Conservation (phyloP, 2,888 invertebrate species). For the Eupithecia subumbrata region DNA sequence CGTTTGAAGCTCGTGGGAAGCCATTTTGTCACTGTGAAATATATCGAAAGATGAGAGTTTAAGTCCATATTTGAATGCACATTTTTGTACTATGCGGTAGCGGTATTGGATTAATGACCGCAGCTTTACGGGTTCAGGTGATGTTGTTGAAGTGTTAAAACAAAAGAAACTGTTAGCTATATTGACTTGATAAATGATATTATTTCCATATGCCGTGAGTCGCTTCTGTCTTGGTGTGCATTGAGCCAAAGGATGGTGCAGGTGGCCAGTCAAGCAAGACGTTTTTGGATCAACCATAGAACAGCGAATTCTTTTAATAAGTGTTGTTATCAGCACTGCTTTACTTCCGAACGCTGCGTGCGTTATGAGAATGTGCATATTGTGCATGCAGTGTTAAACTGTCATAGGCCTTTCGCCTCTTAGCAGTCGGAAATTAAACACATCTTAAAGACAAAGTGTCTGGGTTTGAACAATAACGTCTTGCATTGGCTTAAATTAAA, state of each 20-base stretch:
- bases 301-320: neutral
- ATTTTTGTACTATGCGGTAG: no score
- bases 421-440: neutral
- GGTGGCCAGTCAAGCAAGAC: neutral
- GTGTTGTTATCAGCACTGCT: neutral
- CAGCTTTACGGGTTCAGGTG: neutral
- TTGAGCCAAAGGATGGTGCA: neutral
- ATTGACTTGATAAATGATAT: neutral
- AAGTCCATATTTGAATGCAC: no score
- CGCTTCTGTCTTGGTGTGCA: neutral
- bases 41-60: no score
- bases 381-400: neutral
- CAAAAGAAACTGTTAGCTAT: neutral
- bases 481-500: constrained; percentile 13
- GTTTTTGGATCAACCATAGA: neutral
- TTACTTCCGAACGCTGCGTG: neutral
- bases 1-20: no score
- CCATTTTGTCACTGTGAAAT: no score
- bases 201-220: neutral
- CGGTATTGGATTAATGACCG: no score
- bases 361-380: neutral
- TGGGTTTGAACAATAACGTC: neutral
- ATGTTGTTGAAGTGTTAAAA: neutral
- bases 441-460: neutral
- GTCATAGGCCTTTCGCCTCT: neutral